Conservation (phyloP, 2,113 vertebrate species). For the Naja naja region DNA sequence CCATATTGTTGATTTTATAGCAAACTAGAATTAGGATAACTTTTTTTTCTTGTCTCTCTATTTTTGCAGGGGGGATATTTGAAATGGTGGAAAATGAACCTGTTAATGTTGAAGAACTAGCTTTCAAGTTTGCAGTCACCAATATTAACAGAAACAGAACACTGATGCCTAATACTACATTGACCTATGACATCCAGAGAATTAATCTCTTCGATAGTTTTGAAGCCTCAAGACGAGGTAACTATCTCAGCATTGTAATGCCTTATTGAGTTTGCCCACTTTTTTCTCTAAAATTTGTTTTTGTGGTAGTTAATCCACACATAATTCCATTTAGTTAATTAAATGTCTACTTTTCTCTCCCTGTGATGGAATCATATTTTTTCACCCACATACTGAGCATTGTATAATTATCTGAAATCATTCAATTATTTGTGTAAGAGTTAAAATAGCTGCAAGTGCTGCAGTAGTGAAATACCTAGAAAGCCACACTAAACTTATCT, state of each 20-base stretch:
- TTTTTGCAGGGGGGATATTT: constrained; percentile 91
- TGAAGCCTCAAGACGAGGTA: constrained; percentile 95
- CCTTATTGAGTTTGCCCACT: constrained; percentile 9
- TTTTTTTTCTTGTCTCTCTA: constrained; percentile 54
- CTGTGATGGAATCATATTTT: constrained; percentile 13
- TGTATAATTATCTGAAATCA: not conserved
- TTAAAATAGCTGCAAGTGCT: not conserved
- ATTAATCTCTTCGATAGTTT: constrained; percentile 98
- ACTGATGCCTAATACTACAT: constrained; percentile 95
- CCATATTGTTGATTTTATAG: not conserved
- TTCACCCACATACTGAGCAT: not conserved
- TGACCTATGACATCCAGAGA: constrained; percentile 98
- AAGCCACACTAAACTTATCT: constrained; percentile 4
- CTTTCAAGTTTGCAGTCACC: constrained; percentile 97
- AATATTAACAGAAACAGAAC: constrained; percentile 97
- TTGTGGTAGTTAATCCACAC: not conserved
- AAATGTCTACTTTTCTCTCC: not conserved
- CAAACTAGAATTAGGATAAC: not conserved
- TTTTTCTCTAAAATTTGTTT: constrained; percentile 9
- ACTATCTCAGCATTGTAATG: constrained; percentile 51
- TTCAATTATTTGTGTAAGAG: not conserved
- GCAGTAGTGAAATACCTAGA: constrained; percentile 26
- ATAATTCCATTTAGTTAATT: not conserved
- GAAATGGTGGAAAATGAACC: constrained; percentile 96
- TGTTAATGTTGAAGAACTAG: constrained; percentile 93